Conservation (phyloP, 2,113 vertebrate genomes). For the Etheostoma spectabile region DNA sequence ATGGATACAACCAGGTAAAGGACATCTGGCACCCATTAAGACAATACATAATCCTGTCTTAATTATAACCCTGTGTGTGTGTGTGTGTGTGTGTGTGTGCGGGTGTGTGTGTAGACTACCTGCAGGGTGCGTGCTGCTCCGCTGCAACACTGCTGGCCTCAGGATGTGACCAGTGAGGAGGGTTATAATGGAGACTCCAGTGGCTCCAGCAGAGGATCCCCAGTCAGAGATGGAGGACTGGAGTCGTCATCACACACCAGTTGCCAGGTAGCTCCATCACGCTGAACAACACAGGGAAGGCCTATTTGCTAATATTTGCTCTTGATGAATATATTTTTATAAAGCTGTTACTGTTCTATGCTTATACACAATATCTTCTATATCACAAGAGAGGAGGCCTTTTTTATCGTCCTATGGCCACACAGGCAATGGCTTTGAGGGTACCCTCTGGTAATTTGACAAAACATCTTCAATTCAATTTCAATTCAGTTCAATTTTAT, state of each 20-base stretch:
- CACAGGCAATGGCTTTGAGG: not conserved
- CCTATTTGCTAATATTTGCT: not conserved
- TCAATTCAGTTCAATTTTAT: no score
- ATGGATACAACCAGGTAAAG: no score
- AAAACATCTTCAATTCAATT: not conserved
- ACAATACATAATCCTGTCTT: no score
- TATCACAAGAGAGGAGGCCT: not conserved
- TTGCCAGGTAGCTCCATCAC: slow-evolving; percentile 79
- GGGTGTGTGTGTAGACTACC: slow-evolving; percentile 70
- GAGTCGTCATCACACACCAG: slow-evolving; percentile 50
- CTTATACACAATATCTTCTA: not conserved
- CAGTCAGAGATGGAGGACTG: slow-evolving; percentile 30
- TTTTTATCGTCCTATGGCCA: not conserved
- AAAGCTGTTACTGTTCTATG: not conserved
- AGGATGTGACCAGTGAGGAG: slow-evolving; percentile 80
- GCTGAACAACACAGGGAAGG: no score
- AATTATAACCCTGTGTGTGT: not conserved
- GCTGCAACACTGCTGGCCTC: slow-evolving; percentile 86
- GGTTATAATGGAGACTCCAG: slow-evolving; percentile 66
- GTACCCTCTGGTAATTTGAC: not conserved
- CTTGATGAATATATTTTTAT: not conserved
- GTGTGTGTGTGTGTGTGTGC: slow-evolving; percentile 6
- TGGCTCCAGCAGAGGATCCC: slow-evolving; percentile 67
- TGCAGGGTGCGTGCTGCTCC: slow-evolving; percentile 82
- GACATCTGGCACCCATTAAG: no score